Evolutionary conservation across 1,140 invertebrate species (phyloP), one percentile per base, ranked within the genome.

Genomic region (Macrotrachela quadricornifera): DNA sequence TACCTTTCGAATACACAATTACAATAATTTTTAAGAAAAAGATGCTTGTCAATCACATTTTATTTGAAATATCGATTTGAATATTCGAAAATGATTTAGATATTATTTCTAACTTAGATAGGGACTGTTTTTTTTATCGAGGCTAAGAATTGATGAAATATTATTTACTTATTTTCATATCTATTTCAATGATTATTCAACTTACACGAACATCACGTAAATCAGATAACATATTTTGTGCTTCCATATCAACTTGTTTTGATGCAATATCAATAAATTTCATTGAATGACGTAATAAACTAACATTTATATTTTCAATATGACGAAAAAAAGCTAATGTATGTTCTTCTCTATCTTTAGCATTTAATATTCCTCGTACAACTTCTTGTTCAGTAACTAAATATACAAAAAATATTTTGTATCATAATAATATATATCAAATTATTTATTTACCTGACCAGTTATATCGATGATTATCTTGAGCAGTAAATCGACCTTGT

Each of bases 231-330:
- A 95, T 73, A 62, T 85, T 85, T 1, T 83, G 79, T 1, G 91
- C 85, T 69, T 96, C 90, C 0, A 81, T 80, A 65, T 96, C 90
- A 47, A 91, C 92, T 87, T 55, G 95, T 77, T 64, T 83, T 84
- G 59, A 87, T 73, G 64, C 91, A 46, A 96, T 88, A 67, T 97
- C 91, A 49, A 96, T 78, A 63, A 92, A 97, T 16, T 91, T 78
- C 46, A 87, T 87, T 65, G 90, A 88, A 38, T 61, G 51, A 60
- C 84, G 82, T 17, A 92, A 69, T 66, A 94, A 87, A 67, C 90
- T 85, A 30, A 94, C 73, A 69, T 95, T 94, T 36, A 97, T 94
- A 63, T 95, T 95, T 67, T 90, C 88, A 62, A 97, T 95, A 65
- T 90, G 86, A 46, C 91, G 74, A 4, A 94, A 78, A 64, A 92